Evolutionary conservation across 2,888 invertebrate genomes (phyloP).

Genomic region (Papilio gigon): DNA sequence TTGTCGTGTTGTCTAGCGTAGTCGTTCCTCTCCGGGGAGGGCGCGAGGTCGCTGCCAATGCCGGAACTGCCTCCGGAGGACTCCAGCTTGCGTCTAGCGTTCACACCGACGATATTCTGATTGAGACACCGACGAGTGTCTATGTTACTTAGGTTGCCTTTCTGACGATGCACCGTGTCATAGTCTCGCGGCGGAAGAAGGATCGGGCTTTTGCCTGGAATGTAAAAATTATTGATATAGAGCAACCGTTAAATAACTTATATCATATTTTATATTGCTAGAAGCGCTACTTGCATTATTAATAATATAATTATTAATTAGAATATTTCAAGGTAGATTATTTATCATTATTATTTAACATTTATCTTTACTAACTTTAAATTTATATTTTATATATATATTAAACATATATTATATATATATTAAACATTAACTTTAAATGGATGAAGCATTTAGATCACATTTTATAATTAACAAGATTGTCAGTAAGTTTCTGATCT

Average conservation of each 20-base stretch:
- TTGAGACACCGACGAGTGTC: slow-evolving; percentile 85
- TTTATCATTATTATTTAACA: too few relatives aligned
- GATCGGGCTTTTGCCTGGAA: slow-evolving; percentile 85
- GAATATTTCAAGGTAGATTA: too few relatives aligned
- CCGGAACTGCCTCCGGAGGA: slow-evolving; percentile 93
- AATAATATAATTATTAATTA: too few relatives aligned
- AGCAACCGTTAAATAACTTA: not conserved
- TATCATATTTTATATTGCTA: slow-evolving; percentile 22
- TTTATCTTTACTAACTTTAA: too few relatives aligned
- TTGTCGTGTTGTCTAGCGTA: slow-evolving; percentile 79
- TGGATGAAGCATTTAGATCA: too few relatives aligned
- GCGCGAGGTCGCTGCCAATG: slow-evolving; percentile 94
- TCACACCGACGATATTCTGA: slow-evolving; percentile 84
- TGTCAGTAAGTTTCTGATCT: too few relatives aligned
- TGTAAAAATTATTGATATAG: slow-evolving; percentile 26
- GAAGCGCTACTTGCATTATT: not conserved
- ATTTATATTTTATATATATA: too few relatives aligned
- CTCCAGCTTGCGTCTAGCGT: slow-evolving; percentile 79
- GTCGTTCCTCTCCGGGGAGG: slow-evolving; percentile 87
- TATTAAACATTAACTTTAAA: too few relatives aligned
- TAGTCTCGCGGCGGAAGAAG: slow-evolving; percentile 96
- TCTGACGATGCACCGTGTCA: slow-evolving; percentile 92
- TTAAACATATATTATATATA: too few relatives aligned
- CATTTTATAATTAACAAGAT: too few relatives aligned
- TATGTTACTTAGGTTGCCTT: slow-evolving; percentile 75